Base-by-base conservation (phyloP, 2,888 invertebrate genomes). In the Helleia helle region DNA sequence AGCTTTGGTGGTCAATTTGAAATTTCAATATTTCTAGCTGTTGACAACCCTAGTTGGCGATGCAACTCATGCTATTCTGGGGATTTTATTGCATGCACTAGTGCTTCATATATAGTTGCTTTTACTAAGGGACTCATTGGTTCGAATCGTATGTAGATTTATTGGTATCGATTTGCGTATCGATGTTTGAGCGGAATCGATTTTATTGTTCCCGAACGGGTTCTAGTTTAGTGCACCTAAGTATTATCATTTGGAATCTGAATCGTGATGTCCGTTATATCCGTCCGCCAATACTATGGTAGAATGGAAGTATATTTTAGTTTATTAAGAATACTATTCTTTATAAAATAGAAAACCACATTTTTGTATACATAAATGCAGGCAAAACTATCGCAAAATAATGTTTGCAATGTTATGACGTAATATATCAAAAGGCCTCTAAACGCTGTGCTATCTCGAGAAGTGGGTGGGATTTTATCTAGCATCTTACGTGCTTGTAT, bases 21-120 rank as follows among this genome's bases (percentile, higher is more conserved):
- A n/a, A n/a, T n/a, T n/a, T n/a, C n/a, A n/a, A n/a, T n/a, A n/a
- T n/a, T n/a, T n/a, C n/a, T n/a, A n/a, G n/a, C n/a, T n/a, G n/a
- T n/a, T 12, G 34, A 18, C 22, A 34, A 8, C 34, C 34, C 34
- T 34, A 11, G 22, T 27, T 22, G 37, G 34, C 43, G 41, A 40
- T 48, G 45, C 49, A 48, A 22, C 38, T 27, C 18, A 31, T 22
- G 37, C 44, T 41, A 47, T 47, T 43, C 42, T 38, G 34, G 28
- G 36, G 39, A 37, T 42, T 46, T 44, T 48, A 51, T 44, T 47
- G 42, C 37, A 25, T 42, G 41, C 27, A 29, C 25, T 36, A 46
- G 31, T 42, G 39, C 41, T 43, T 40, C 36, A 40, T 42, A 28
- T 17, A 31, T 17, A 17, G 42, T 31, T 42, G 40, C 49, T 46